Conservation (phyloP, 2,888 invertebrate genomes). For the Drosophila nr. perissopoda region DNA sequence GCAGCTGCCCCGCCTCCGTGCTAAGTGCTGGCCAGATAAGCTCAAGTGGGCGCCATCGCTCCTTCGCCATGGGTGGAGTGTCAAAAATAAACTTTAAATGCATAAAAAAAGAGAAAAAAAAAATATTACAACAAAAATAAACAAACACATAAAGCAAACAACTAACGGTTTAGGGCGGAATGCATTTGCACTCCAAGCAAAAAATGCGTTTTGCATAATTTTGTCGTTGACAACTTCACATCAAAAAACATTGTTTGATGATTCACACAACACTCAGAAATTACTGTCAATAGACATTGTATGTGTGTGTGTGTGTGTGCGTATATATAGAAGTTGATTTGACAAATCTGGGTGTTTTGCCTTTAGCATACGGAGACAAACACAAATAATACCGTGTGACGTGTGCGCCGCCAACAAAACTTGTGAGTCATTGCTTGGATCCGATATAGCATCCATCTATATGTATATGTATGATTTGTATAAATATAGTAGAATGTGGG, state of each 20-base stretch:
- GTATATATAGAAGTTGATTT: slow-evolving; percentile 38
- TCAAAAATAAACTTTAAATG: slow-evolving; percentile 65
- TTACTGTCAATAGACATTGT: slow-evolving; percentile 28
- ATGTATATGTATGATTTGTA: not conserved
- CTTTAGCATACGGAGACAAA: not conserved
- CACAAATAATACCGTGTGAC: slow-evolving; percentile 56
- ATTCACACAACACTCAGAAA: slow-evolving; percentile 39
- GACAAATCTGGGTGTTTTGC: slow-evolving; percentile 54
- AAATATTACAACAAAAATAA: not conserved
- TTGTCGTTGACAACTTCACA: slow-evolving; percentile 44
- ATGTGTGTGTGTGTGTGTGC: slow-evolving; percentile 4
- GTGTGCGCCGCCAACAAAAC: slow-evolving; percentile 41
- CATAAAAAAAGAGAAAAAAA: slow-evolving; percentile 39
- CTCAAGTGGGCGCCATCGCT: slow-evolving; percentile 66
- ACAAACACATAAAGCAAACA: slow-evolving; percentile 10
- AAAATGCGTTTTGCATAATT: slow-evolving; percentile 6
- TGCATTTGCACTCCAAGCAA: slow-evolving; percentile 44
- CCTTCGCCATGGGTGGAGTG: slow-evolving; percentile 47
- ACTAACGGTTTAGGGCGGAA: slow-evolving; percentile 28
- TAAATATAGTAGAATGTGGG: slow-evolving; percentile 36
- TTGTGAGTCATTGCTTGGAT: slow-evolving; percentile 47
- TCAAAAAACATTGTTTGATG: slow-evolving; percentile 36
- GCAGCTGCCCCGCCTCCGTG: not conserved
- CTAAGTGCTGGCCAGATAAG: slow-evolving; percentile 49
- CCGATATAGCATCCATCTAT: slow-evolving; percentile 5